A percentile compares a stretch with the other conserved stretches of the same genome.
These are phyloP conservation scores for Lutraria rhynchaena DNA, from an alignment of 1,140 invertebrate species.

Conservation along the genomic window DNA sequence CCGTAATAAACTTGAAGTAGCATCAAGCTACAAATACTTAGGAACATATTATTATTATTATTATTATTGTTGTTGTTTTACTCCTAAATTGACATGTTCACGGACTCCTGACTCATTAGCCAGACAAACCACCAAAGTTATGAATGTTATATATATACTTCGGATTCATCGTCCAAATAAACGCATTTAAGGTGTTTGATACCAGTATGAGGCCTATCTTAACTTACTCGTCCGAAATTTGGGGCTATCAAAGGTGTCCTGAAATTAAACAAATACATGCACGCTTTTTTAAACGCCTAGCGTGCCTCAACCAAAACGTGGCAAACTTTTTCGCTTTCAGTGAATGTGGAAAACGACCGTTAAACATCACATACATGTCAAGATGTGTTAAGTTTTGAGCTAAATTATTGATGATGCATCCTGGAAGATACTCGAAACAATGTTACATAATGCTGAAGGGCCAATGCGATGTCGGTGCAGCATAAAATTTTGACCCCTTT, in stretches of 20 bases:
- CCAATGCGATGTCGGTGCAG: too few relatives aligned
- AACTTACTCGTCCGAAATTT: too few relatives aligned
- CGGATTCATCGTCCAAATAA: neutral
- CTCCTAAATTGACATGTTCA: constrained; percentile 33
- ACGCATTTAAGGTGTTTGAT: constrained; percentile 37
- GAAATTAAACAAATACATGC: constrained; percentile 32
- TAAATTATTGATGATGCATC: constrained; percentile 32
- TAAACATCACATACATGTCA: too few relatives aligned
- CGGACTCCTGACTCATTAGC: too few relatives aligned
- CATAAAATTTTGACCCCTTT: too few relatives aligned
- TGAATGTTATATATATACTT: constrained; percentile 17
- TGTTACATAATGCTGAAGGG: constrained; percentile 38
- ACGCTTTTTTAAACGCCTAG: too few relatives aligned
- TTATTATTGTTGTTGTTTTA: too few relatives aligned
- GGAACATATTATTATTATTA: too few relatives aligned
- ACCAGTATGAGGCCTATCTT: constrained; percentile 31
- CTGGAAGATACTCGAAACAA: constrained; percentile 21
- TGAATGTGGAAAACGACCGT: constrained; percentile 13
- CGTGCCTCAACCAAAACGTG: constrained; percentile 10
- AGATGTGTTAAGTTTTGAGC: too few relatives aligned
- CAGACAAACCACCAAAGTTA: too few relatives aligned
- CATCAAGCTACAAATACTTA: constrained; percentile 40
- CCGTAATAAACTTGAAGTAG: constrained; percentile 13
- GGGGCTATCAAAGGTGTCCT: constrained; percentile 20
- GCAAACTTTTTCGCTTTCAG: constrained; percentile 16